Conservation (phyloP, 1,140 invertebrate species). For the Drosophila pseudoobscura region DNA sequence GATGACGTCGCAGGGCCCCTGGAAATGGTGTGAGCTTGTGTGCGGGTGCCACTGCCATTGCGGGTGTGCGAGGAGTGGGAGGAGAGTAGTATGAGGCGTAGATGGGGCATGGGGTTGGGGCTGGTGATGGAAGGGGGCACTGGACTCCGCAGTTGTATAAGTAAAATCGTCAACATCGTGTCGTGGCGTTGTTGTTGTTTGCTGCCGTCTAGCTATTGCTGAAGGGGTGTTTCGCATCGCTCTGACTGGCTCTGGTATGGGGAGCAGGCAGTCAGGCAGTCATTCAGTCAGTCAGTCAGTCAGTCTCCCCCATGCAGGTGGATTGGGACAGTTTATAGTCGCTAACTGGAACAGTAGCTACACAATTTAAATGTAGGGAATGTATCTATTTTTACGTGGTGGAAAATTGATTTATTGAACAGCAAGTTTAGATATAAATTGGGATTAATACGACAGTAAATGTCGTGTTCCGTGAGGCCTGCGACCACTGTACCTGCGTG, state of each 20-base stretch:
- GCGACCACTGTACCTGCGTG: constrained; percentile 22
- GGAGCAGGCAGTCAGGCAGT: neutral
- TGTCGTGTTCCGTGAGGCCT: neutral
- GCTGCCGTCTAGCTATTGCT: constrained; percentile 20
- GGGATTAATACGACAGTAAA: too few relatives aligned
- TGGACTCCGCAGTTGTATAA: constrained; percentile 40
- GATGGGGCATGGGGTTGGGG: neutral
- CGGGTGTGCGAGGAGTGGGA: constrained; percentile 9
- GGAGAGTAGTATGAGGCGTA: constrained; percentile 21
- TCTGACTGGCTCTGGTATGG: constrained; percentile 4
- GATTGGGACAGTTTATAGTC: constrained; percentile 44
- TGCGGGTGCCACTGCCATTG: neutral
- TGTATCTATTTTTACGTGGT: too few relatives aligned
- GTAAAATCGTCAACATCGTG: constrained; percentile 53
- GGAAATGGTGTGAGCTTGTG: neutral
- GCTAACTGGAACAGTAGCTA: constrained; percentile 30
- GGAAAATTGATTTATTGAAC: too few relatives aligned
- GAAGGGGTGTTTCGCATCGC: constrained; percentile 65
- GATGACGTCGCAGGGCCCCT: constrained; percentile 68
- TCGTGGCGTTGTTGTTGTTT: constrained; percentile 64
- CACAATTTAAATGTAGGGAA: too few relatives aligned
- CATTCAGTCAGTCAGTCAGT: too few relatives aligned
- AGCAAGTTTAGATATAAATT: too few relatives aligned
- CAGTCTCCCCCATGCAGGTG: constrained; percentile 17
- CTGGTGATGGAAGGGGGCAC: neutral